These are phyloP conservation scores for Patiria miniata DNA, from an alignment of 35 echinoderm and acorn worm genomes.

Conservation along the genomic window DNA sequence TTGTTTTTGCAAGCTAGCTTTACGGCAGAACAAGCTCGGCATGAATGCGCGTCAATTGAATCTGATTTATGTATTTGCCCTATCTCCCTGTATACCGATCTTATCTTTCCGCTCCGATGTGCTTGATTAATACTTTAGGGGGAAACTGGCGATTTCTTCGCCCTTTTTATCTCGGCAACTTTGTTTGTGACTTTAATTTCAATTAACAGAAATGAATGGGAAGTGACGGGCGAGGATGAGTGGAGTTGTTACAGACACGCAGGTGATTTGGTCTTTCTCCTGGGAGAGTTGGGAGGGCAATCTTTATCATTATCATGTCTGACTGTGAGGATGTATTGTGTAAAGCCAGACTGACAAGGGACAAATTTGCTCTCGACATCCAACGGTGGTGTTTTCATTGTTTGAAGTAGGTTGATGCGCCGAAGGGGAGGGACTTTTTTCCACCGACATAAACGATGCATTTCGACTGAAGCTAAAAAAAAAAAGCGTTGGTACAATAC, in stretches of 20 bases:
- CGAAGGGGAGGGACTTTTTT: neutral
- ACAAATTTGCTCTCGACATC: neutral
- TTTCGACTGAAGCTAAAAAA: too few species aligned
- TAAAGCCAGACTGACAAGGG: too few species aligned
- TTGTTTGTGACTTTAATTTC: conserved; percentile 10
- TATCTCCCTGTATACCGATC: neutral
- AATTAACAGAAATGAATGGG: conserved; percentile 26
- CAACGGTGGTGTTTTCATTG: neutral
- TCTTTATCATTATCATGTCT: neutral
- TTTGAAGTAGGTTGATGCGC: conserved; percentile 10
- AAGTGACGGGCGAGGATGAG: neutral
- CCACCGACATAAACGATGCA: too few species aligned
- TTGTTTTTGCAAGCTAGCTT: neutral
- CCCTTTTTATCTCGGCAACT: neutral
- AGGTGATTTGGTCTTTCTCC: neutral
- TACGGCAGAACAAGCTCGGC: neutral
- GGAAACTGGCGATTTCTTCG: neutral
- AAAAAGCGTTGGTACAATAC: too few species aligned
- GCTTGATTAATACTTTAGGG: conserved; percentile 18
- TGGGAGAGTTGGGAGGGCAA: neutral
- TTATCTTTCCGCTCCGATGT: conserved; percentile 9
- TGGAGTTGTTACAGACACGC: conserved; percentile 17
- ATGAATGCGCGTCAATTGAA: neutral
- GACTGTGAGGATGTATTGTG: too few species aligned
- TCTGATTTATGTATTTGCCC: conserved; percentile 10